Conservation (phyloP, 2,797 vertebrate genomes). For the Tokudaia tokunoshimensis region DNA sequence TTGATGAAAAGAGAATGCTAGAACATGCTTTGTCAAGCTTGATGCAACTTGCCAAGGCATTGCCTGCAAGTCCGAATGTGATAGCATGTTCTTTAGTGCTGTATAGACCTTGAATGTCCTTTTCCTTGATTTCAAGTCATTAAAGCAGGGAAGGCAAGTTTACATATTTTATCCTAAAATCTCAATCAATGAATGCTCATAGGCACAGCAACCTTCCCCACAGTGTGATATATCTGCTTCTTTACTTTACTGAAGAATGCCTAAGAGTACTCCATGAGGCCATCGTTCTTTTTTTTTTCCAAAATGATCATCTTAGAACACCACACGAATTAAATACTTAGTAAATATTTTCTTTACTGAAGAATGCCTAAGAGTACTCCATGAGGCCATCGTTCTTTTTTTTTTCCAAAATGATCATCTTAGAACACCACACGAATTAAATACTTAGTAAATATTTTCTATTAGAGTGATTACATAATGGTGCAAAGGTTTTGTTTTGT, state of each 20-base stretch:
- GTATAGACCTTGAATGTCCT: background rate
- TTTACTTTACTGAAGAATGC: slow-evolving; percentile 30
- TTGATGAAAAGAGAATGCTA: background rate
- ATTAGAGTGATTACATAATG: slow-evolving; percentile 61
- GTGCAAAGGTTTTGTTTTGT: background rate
- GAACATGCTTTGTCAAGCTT: background rate
- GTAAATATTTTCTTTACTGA: slow-evolving; percentile 65
- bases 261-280: background rate
- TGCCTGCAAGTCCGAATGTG: background rate
- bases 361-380: background rate
- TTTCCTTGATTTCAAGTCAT: background rate
- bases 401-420: slow-evolving; percentile 48
- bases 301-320: slow-evolving; percentile 43
- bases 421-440: slow-evolving; percentile 35
- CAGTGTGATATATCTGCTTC: background rate
- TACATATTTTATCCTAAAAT: background rate
- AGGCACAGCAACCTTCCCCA: background rate
- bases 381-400: background rate
- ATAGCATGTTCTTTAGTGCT: background rate
- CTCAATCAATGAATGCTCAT: background rate
- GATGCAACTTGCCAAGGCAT: background rate
- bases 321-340: slow-evolving; percentile 55
- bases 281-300: slow-evolving; percentile 1
- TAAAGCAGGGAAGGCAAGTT: background rate
- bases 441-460: slow-evolving; percentile 77